A percentile compares a stretch with the other conserved stretches of the same genome.
These are phyloP conservation scores for Scomberomorus guttatus DNA, from an alignment of 2,797 vertebrate genomes.

Conservation along the genomic window DNA sequence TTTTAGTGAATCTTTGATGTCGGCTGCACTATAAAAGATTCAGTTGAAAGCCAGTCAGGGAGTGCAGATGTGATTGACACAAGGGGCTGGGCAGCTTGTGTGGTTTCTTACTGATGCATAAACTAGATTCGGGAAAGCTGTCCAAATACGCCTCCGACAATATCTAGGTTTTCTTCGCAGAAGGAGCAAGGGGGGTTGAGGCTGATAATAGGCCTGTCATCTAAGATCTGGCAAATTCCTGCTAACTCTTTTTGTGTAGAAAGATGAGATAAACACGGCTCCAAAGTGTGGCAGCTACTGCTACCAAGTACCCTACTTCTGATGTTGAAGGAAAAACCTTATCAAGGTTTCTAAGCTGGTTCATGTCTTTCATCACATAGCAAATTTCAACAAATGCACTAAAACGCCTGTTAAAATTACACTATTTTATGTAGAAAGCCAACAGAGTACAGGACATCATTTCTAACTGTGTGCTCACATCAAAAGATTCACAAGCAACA, in stretches of 20 bases:
- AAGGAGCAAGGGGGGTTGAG: constrained; percentile 34
- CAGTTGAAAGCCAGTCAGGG: constrained; percentile 57
- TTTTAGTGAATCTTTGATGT: constrained; percentile 56
- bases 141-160: constrained; percentile 62
- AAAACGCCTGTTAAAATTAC: neutral
- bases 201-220: constrained; percentile 70
- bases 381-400: constrained; percentile 14
- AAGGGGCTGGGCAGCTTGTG: constrained; percentile 58
- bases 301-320: constrained; percentile 6
- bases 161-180: constrained; percentile 48
- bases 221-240: constrained; percentile 61
- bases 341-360: constrained; percentile 18
- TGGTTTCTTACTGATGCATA: constrained; percentile 67
- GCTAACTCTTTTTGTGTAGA: constrained; percentile 34
- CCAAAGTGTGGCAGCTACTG: constrained; percentile 34
- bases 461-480: neutral
- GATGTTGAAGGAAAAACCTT: constrained; percentile 13
- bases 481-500: neutral
- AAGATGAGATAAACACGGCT: constrained; percentile 53
- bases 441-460: neutral
- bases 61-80: constrained; percentile 67
- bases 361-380: constrained; percentile 31
- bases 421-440: neutral
- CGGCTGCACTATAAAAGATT: constrained; percentile 54
- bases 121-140: constrained; percentile 58